A percentile compares a stretch with the other conserved stretches of the same genome.
Evolutionary conservation across 2,113 vertebrate genomes (phyloP).

Genomic region (Muscicapa adusta): DNA sequence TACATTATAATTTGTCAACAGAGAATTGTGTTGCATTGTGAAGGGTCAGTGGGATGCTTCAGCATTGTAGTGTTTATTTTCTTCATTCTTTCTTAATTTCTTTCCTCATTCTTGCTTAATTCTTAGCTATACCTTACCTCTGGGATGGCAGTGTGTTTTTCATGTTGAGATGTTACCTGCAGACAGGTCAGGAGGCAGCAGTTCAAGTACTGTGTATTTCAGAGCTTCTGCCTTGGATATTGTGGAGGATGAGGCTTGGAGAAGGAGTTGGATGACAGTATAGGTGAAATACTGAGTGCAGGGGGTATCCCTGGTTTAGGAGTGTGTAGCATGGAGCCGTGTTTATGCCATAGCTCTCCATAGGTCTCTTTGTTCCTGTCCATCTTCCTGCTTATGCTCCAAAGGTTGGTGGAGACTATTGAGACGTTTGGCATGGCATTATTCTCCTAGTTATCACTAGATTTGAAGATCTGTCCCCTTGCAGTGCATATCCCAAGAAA

Average conservation of each 20-base stretch:
- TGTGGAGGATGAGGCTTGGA: background rate
- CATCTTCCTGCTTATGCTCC: background rate
- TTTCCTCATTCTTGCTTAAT: background rate
- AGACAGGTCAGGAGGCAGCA: background rate
- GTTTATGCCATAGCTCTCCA: background rate
- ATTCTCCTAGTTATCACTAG: background rate
- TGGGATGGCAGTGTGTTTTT: background rate
- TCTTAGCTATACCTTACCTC: background rate
- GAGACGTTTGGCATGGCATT: background rate
- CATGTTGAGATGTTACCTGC: accelerated
- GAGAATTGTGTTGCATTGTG: background rate
- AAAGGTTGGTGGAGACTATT: background rate
- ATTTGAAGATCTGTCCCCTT: background rate
- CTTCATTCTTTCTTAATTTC: background rate
- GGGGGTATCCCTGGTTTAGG: background rate
- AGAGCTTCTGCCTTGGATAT: background rate
- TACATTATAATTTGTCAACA: background rate
- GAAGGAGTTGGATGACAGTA: background rate
- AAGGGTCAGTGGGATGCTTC: background rate
- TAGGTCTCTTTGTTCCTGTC: background rate
- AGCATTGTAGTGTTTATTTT: background rate
- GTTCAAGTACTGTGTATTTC: background rate
- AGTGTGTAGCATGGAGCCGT: background rate
- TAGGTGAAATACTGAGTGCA: background rate
- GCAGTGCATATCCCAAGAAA: background rate